Base-by-base conservation (phyloP, 2,113 vertebrate genomes). In the Triplophysa siluroides region DNA sequence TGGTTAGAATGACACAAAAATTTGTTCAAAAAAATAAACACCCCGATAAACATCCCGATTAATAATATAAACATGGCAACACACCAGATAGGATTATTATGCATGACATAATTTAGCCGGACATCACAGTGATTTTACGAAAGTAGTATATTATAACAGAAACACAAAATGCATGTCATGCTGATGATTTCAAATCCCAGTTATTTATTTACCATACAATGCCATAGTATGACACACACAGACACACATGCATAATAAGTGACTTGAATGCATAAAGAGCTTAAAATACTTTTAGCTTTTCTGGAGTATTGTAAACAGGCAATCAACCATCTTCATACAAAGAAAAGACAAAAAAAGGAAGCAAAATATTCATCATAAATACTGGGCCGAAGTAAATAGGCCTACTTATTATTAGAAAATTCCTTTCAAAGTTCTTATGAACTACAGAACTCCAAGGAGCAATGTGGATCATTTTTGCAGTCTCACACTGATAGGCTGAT, bases 191-290 rank as follows among this genome's bases (percentile, higher is more conserved):
- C 50, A n/a, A 29, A 29, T 29, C 29, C 26, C 26, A 29, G 26
- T 29, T 29, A 29, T 81, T 82, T 71, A 72, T 58, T 38, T 38
- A 38, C 33, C 7, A 50, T n/a, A 41, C 54, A 61, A 58, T 58
- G 41, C 52, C 61, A 54, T 50, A 33, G 33, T 33, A 33, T 7
- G 33, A 3, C 21, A 63, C 13, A 13, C 3, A 16, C 13, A 52
- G 54, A 24, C 65, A 68, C 71, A 64, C 78, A 79, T 52, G 58
- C 78, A 79, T 81, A 77, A 77, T 68, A 63, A 81, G 62, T 76
- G 71, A 56, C 72, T 73, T 62, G 65, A 33, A 76, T 74, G 68
- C 76, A 58, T 69, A 21, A 29, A 24, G 50, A 70, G 43, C 7
- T 16, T 52, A 71, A 47, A 29, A 63, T 75, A 65, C 23, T 7